Percentiles rank a stretch among this genome's conserved stretches.
Conservation (phyloP, 2,888 invertebrate genomes). For the Ommatoiulus sabulosus region DNA sequence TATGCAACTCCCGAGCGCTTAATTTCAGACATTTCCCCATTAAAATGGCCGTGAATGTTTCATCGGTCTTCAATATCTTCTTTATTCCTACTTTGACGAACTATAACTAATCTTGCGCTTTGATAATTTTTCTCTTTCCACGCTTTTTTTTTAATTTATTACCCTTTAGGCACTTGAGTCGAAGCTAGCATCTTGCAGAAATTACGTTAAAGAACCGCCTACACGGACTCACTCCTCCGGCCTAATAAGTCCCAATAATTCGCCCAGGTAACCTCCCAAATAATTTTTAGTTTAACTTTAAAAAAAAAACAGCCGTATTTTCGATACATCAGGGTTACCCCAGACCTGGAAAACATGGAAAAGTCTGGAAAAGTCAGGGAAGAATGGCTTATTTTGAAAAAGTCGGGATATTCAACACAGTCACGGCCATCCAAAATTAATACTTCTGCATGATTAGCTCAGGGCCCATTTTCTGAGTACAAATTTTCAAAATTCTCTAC, state of each 20-base stretch:
- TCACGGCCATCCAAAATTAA: no score
- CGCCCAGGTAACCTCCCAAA: constrained; percentile 58
- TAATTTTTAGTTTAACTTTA: background rate
- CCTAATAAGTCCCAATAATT: constrained; percentile 58
- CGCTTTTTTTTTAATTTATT: constrained; percentile 53
- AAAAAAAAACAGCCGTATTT: no score
- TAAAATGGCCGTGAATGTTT: no score
- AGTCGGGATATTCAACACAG: no score
- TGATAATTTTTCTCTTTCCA: constrained; percentile 57
- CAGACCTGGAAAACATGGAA: no score
- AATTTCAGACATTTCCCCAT: background rate
- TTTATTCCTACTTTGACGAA: background rate
- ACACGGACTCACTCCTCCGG: constrained; percentile 53
- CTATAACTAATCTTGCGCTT: constrained; percentile 60
- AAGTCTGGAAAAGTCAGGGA: no score
- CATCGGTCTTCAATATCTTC: background rate
- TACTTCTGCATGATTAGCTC: no score
- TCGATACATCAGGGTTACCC: no score
- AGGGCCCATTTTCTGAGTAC: no score
- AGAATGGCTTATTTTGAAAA: no score
- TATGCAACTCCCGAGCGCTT: background rate
- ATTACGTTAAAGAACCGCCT: constrained; percentile 66
- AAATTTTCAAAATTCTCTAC: no score
- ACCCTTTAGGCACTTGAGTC: constrained; percentile 75
- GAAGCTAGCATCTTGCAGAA: constrained; percentile 75